Evolutionary conservation across 2,113 vertebrate genomes (phyloP).

Genomic region (Laticauda laticaudata): DNA sequence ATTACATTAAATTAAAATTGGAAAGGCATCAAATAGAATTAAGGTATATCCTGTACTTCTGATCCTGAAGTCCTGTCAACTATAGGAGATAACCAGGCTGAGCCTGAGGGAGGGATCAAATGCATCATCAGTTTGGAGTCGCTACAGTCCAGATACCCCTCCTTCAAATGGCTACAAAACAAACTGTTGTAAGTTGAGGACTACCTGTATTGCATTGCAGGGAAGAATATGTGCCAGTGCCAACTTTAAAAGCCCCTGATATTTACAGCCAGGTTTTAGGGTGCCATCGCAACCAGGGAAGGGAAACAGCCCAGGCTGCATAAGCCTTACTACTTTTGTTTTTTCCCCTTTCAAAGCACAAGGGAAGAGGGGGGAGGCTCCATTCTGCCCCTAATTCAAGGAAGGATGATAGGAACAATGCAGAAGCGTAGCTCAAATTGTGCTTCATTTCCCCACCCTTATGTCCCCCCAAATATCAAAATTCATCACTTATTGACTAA

Average conservation of each 20-base stretch:
- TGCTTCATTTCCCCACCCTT: background rate
- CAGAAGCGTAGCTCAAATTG: background rate
- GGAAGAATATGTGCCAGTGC: conserved; percentile 48
- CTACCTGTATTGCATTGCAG: conserved; percentile 42
- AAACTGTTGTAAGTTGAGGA: too few species aligned
- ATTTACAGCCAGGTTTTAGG: conserved; percentile 61
- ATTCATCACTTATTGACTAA: background rate
- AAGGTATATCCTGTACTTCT: background rate
- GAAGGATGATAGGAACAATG: background rate
- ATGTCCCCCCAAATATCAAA: background rate
- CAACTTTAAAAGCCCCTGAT: conserved; percentile 46
- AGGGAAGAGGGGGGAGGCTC: conserved; percentile 13
- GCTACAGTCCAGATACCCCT: too few species aligned
- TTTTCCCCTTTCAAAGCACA: background rate
- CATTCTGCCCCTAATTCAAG: conserved; percentile 19
- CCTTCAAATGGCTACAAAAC: too few species aligned
- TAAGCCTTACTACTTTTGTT: background rate
- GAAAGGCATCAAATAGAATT: too few species aligned
- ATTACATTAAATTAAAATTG: too few species aligned
- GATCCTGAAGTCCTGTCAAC: background rate
- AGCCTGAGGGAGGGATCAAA: too few species aligned
- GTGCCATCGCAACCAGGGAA: conserved; percentile 58
- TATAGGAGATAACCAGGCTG: too few species aligned
- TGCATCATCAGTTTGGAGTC: too few species aligned
- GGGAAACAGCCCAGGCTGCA: conserved; percentile 47